A percentile compares a stretch with the other conserved stretches of the same genome.
Evolutionary conservation across 1,140 invertebrate genomes (phyloP).

Genomic region (Colletes gigas): DNA sequence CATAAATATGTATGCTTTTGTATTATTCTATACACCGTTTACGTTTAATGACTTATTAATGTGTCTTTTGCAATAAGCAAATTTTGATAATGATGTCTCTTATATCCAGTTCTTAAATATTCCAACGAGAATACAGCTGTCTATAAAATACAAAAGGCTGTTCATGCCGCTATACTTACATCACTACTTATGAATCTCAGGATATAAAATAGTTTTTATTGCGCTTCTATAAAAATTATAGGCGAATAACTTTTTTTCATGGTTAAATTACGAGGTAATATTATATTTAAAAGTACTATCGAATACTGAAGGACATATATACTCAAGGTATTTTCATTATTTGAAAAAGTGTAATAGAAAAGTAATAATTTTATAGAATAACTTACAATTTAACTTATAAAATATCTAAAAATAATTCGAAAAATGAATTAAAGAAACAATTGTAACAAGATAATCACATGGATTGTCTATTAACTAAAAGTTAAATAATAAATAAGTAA

Average conservation of each 20-base stretch:
- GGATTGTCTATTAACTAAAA: neutral
- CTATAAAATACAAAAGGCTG: conserved; percentile 22
- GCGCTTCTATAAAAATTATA: neutral
- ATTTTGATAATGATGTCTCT: neutral
- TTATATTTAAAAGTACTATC: neutral
- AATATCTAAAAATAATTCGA: neutral
- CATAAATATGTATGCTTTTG: neutral
- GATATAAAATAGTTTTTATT: conserved; percentile 19
- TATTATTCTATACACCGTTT: neutral
- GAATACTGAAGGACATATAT: neutral
- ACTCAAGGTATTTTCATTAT: neutral
- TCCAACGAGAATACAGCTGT: conserved; percentile 12
- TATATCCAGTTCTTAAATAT: conserved; percentile 3
- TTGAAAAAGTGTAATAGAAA: neutral
- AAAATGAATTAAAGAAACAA: neutral
- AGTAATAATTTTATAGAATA: neutral
- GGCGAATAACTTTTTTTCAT: conserved; percentile 1
- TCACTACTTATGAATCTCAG: neutral
- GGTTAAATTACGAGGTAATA: neutral
- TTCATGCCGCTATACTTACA: neutral
- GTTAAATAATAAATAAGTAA: neutral
- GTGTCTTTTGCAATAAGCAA: neutral
- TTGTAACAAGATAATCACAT: neutral
- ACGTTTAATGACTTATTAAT: neutral
- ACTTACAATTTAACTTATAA: neutral